Evolutionary conservation across 2,113 vertebrate species (phyloP).

Genomic region (Microtus ochrogaster): DNA sequence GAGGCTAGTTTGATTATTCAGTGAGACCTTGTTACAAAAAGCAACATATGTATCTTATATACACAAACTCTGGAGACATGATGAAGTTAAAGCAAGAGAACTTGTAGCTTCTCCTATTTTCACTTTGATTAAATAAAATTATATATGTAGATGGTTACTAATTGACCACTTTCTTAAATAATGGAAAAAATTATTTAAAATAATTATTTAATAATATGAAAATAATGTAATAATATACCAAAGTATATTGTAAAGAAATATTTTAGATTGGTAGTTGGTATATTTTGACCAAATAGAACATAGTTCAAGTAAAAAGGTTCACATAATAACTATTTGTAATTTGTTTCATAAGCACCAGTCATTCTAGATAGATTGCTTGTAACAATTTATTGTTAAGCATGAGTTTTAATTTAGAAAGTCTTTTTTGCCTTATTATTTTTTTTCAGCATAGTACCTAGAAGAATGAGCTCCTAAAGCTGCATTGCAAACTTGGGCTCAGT

Average conservation of each 20-base stretch:
- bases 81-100: slow-evolving; percentile 35
- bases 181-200: neutral
- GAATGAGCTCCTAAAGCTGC: neutral
- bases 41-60: neutral
- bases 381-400: neutral
- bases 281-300: slow-evolving; percentile 17
- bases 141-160: neutral
- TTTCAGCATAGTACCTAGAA: neutral
- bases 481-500: slow-evolving; percentile 2
- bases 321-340: slow-evolving; percentile 26
- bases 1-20: neutral
- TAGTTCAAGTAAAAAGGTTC: neutral
- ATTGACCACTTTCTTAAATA: slow-evolving; percentile 11
- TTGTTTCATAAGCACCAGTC: slow-evolving; percentile 56
- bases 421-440: neutral
- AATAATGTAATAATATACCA: slow-evolving; percentile 7
- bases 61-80: neutral
- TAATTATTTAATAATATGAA: slow-evolving; percentile 11
- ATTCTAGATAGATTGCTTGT: slow-evolving; percentile 7
- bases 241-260: slow-evolving; percentile 61
- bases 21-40: neutral
- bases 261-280: neutral
- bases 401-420: neutral
- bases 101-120: slow-evolving; percentile 17
- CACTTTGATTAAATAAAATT: slow-evolving; percentile 42